phyloP scores from a whole-genome alignment of 2,888 invertebrate species.

The Monopis laevigella region DNA sequence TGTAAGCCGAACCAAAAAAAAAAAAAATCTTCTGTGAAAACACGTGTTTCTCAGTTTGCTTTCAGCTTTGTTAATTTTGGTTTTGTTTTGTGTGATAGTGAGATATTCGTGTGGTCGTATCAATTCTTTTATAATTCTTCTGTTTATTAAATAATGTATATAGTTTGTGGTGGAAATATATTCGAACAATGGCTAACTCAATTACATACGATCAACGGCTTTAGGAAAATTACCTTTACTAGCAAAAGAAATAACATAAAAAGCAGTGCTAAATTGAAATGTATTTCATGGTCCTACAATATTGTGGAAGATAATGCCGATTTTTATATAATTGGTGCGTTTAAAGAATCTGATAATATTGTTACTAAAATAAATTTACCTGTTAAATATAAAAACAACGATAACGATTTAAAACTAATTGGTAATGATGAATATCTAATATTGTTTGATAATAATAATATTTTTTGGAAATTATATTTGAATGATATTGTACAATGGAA shows the following conservation, averaged over 20 bases:
- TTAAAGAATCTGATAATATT: conserved; percentile 31
- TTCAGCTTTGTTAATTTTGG: no score
- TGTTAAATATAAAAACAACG: conserved; percentile 22
- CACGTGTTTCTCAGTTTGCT: no score
- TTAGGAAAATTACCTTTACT: conserved; percentile 23
- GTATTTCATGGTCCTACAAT: conserved; percentile 51
- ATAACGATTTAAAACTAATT: conserved; percentile 25
- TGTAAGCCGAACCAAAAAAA: no score
- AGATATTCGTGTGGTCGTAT: no score
- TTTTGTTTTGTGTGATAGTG: no score
- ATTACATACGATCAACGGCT: conserved; percentile 28
- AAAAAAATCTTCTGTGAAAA: no score
- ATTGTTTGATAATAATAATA: conserved; percentile 26
- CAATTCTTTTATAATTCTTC: no score
- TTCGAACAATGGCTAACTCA: conserved; percentile 48
- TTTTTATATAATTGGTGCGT: conserved; percentile 40
- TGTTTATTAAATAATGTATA: conserved; percentile 25
- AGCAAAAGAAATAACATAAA: no score
- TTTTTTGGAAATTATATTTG: conserved; percentile 34
- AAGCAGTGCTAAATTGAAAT: conserved; percentile 27
- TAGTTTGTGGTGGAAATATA: conserved; percentile 45
- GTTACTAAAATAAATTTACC: conserved; percentile 31
- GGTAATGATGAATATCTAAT: conserved; percentile 45
- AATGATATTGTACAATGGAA: conserved; percentile 23
- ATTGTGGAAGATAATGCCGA: conserved; percentile 30